Percentiles rank a stretch among this genome's conserved stretches.
Conservation (phyloP, 2,113 vertebrate genomes). For the Lepus europaeus region DNA sequence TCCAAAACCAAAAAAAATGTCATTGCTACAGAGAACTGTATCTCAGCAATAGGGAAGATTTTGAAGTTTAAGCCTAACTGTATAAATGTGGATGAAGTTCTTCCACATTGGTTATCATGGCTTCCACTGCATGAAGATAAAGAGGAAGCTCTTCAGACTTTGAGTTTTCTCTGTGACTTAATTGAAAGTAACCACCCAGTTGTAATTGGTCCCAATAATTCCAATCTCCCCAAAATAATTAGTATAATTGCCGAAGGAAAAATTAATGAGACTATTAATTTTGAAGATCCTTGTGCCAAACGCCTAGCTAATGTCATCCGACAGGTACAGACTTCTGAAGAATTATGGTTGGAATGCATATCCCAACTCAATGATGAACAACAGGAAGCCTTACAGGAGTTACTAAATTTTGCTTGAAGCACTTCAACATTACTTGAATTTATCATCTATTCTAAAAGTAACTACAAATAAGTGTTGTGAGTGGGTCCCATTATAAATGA, state of each 20-base stretch:
- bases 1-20: constrained; percentile 97
- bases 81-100: constrained; percentile 94
- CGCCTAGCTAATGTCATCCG: constrained; percentile 96
- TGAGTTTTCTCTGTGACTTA: constrained; percentile 98
- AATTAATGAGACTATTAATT: constrained; percentile 95
- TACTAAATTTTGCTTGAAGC: constrained; percentile 95
- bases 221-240: constrained; percentile 97
- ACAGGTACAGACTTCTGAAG: constrained; percentile 97
- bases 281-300: constrained; percentile 95
- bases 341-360: constrained; percentile 97
- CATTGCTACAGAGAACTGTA: constrained; percentile 99
- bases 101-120: constrained; percentile 98
- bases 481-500: constrained; percentile 52
- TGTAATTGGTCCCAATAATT: constrained; percentile 96
- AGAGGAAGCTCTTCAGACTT: constrained; percentile 98
- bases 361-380: constrained; percentile 95
- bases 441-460: constrained; percentile 87
- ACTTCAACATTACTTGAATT: constrained; percentile 84
- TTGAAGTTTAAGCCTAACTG: constrained; percentile 97
- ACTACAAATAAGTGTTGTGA: constrained; percentile 88
- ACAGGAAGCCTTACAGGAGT: constrained; percentile 97
- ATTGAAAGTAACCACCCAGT: constrained; percentile 99
- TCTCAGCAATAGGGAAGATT: constrained; percentile 98
- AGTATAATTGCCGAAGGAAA: constrained; percentile 97
- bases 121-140: constrained; percentile 98